A percentile compares a stretch with the other conserved stretches of the same genome.
These are phyloP conservation scores for Tetramorium bicarinatum DNA, from an alignment of 2,888 invertebrate genomes.

Conservation along the genomic window DNA sequence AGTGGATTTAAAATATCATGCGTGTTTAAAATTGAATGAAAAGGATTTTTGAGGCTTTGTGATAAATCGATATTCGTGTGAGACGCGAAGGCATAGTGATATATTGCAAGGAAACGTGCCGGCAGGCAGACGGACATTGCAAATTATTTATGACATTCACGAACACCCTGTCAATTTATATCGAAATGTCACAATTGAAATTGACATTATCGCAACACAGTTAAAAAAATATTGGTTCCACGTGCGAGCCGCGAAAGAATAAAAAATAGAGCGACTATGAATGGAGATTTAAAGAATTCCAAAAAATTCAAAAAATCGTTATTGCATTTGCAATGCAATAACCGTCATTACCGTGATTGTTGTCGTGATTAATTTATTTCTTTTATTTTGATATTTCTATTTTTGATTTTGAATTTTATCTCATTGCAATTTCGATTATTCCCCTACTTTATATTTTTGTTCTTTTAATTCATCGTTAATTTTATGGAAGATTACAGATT, in stretches of 20 bases:
- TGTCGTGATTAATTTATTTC: not conserved
- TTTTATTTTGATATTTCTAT: not conserved
- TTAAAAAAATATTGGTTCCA: slow-evolving; percentile 35
- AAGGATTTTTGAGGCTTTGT: not conserved
- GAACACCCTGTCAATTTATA: slow-evolving; percentile 45
- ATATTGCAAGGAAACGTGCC: slow-evolving; percentile 46
- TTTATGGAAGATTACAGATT: not conserved
- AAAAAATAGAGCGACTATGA: not conserved
- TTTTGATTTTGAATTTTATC: not conserved
- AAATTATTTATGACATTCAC: slow-evolving; percentile 55
- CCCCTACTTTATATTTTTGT: not conserved
- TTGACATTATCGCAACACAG: slow-evolving; percentile 38
- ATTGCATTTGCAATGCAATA: not conserved
- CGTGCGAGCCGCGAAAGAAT: not conserved
- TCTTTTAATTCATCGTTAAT: not conserved
- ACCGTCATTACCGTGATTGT: too few relatives aligned
- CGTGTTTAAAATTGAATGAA: not conserved
- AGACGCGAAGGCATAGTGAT: slow-evolving; percentile 16
- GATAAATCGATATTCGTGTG: slow-evolving; percentile 33
- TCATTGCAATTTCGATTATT: not conserved
- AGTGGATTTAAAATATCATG: not conserved
- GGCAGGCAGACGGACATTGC: slow-evolving; percentile 31
- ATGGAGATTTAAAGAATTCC: not conserved
- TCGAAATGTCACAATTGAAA: slow-evolving; percentile 38
- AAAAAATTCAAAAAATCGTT: not conserved